Evolutionary conservation across 2,888 invertebrate species (phyloP).

Genomic region (Timandra comae): DNA sequence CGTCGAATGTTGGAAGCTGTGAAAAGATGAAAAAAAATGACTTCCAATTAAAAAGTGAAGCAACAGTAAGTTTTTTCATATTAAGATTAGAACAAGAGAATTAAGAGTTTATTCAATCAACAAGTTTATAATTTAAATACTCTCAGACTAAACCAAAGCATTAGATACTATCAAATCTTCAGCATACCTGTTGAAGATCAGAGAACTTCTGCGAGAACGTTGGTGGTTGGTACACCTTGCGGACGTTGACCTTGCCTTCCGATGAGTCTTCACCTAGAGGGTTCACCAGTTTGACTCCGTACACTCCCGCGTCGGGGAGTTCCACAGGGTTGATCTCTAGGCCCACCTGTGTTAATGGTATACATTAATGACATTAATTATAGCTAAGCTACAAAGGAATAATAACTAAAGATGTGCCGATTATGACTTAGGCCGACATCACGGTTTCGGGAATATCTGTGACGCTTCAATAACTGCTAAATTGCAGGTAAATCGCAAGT

Average conservation of each 20-base stretch:
- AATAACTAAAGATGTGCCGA: too few relatives aligned
- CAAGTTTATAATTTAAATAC: background rate
- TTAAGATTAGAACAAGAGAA: too few relatives aligned
- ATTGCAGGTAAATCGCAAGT: too few relatives aligned
- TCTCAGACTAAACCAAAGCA: slow-evolving; percentile 1
- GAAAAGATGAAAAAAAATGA: slow-evolving; percentile 8
- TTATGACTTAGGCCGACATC: too few relatives aligned
- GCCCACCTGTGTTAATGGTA: slow-evolving; percentile 80
- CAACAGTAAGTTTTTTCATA: too few relatives aligned
- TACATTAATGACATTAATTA: too few relatives aligned
- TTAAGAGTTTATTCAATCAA: too few relatives aligned
- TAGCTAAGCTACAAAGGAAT: too few relatives aligned
- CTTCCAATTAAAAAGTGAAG: too few relatives aligned
- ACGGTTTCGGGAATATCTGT: too few relatives aligned
- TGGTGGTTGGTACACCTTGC: slow-evolving; percentile 88
- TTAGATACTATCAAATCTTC: background rate
- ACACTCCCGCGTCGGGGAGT: slow-evolving; percentile 85
- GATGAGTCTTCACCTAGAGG: slow-evolving; percentile 85
- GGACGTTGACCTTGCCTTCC: slow-evolving; percentile 82
- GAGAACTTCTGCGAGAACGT: slow-evolving; percentile 83
- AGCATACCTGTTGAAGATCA: slow-evolving; percentile 64
- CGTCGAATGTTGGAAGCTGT: slow-evolving; percentile 85
- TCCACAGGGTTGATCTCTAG: slow-evolving; percentile 83
- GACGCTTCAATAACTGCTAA: too few relatives aligned
- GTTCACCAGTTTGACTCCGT: slow-evolving; percentile 85